phyloP scores from a whole-genome alignment of 2,888 invertebrate species.

The Quadroppia sp. region DNA sequence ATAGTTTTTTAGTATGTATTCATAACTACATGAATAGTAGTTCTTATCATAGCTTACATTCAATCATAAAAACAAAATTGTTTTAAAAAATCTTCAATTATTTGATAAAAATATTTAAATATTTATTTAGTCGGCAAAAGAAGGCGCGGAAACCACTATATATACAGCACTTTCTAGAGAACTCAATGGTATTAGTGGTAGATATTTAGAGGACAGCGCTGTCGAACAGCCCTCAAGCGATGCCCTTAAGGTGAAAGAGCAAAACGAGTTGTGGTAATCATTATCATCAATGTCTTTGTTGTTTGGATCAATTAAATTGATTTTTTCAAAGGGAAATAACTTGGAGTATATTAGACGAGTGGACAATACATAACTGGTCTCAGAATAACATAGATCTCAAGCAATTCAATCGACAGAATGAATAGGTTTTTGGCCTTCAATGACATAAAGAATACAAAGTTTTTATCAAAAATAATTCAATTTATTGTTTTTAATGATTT shows the following conservation, averaged over 20 bases:
- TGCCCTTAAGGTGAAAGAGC: conserved; percentile 60
- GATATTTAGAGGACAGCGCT: conserved; percentile 72
- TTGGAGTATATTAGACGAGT: background rate
- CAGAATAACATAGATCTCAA: background rate
- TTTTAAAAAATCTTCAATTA: too few relatives aligned
- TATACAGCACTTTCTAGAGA: conserved; percentile 69
- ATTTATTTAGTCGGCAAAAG: conserved; percentile 69
- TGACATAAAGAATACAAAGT: too few relatives aligned
- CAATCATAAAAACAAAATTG: background rate
- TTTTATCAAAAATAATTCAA: too few relatives aligned
- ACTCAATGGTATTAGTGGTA: conserved; percentile 70
- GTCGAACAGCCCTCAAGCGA: conserved; percentile 48
- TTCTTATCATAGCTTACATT: background rate
- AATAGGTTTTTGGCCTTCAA: too few relatives aligned
- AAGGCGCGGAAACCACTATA: conserved; percentile 73
- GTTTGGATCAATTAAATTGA: background rate
- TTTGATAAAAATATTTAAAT: too few relatives aligned
- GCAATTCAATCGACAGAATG: too few relatives aligned
- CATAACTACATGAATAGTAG: too few relatives aligned
- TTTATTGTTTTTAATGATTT: too few relatives aligned
- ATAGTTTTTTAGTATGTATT: too few relatives aligned
- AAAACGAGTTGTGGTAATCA: conserved; percentile 63
- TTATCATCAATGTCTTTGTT: background rate
- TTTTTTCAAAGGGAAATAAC: conserved; percentile 44
- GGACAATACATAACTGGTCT: background rate